Base-by-base conservation (phyloP, 1,140 invertebrate species). In the Saccostrea glomerata region DNA sequence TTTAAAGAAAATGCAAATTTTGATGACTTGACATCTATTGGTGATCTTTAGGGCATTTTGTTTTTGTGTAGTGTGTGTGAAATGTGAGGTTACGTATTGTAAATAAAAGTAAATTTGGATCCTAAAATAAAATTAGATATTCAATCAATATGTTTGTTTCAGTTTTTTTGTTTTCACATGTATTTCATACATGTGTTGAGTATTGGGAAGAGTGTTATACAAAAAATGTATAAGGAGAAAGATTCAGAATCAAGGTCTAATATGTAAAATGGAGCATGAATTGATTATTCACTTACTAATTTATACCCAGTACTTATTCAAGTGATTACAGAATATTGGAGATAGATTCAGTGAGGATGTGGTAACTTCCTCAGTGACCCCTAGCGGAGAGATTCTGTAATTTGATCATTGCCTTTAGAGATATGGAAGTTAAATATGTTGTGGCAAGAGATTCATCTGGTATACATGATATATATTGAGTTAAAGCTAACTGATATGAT, bases 181-280 rank as follows among this genome's bases (percentile, higher is more conserved):
- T 63, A 63, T 63, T 63, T 23, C 60, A 63, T 63, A 63, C 60
- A 63, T 63, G 60, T 63, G 60, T 63, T 63, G 15, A 63, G 60
- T 17, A 63, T 63, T 63, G 0, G 60, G 60, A 63, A 63, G 60
- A 63, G 60, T 63, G 9, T 63, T 17, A 63, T 63, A 63, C 60
- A n/a, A n/a, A 63, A 63, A 17, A 63, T 17, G n/a, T 63, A 17
- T 63, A 15, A 63, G 17, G 20, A 63, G 6, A 63, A 63, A n/a
- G 60, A 23, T 63, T 63, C 60, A 63, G 60, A 63, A 63, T 13
- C 13, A 63, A 63, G 6, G n/a, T 63, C 17, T 23, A 63, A 63
- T 63, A 17, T 17, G 60, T 63, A 63, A 63, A 17, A 63, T 17
- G 60, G 15, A 63, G 13, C 17, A 63, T 9, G 82, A 23, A n/a